These are phyloP conservation scores for Pygocentrus nattereri DNA, from an alignment of 2,797 vertebrate genomes.

Conservation along the genomic window DNA sequence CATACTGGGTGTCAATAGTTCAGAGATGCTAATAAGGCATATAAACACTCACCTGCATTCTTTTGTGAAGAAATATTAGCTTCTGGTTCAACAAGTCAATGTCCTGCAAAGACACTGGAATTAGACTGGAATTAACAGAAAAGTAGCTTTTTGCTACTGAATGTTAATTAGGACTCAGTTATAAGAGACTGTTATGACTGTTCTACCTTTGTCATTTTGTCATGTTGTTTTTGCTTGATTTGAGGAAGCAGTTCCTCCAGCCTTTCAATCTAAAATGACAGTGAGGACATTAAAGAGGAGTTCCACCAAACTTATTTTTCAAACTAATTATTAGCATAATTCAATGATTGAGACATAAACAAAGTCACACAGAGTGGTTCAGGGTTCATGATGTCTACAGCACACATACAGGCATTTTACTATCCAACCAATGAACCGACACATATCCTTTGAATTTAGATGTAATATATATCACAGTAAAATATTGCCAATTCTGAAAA, in stretches of 20 bases:
- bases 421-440: too few species aligned
- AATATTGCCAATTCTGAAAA: too few species aligned
- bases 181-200: neutral
- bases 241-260: constrained; percentile 80
- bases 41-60: constrained; percentile 75
- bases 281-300: neutral
- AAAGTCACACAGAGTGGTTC: too few species aligned
- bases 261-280: constrained; percentile 75
- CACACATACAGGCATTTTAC: too few species aligned
- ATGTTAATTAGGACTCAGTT: neutral
- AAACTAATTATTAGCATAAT: too few species aligned
- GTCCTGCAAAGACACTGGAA: constrained; percentile 68
- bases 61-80: constrained; percentile 78
- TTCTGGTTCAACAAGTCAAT: constrained; percentile 80
- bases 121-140: neutral
- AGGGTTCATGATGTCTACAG: too few species aligned
- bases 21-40: neutral
- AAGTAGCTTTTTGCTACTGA: neutral
- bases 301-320: too few species aligned
- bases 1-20: neutral
- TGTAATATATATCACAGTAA: too few species aligned
- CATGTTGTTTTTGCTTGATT: constrained; percentile 73
- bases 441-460: too few species aligned
- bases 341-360: too few species aligned
- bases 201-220: constrained; percentile 78